phyloP scores from a whole-genome alignment of 1,140 invertebrate genomes.

The Calosoma granatense region DNA sequence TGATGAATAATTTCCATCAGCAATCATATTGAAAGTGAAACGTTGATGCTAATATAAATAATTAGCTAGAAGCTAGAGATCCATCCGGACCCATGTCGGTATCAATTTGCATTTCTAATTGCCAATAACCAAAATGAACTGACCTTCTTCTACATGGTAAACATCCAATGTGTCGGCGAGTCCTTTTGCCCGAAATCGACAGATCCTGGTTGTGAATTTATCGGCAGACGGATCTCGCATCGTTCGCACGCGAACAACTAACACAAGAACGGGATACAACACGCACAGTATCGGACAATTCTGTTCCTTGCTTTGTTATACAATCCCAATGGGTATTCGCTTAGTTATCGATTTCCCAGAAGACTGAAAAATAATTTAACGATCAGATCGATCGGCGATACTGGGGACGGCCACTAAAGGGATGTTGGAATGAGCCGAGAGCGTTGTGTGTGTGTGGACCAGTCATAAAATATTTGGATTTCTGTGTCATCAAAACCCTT shows the following conservation, averaged over 20 bases:
- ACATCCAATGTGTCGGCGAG: no score
- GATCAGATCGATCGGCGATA: background rate
- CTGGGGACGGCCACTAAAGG: background rate
- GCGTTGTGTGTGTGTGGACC: background rate
- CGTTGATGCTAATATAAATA: no score
- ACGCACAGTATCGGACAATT: background rate
- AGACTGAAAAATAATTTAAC: constrained; percentile 7
- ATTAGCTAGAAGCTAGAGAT: no score
- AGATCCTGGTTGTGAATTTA: background rate
- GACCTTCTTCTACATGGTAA: background rate
- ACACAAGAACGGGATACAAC: background rate
- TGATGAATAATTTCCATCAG: no score
- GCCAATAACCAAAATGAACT: background rate
- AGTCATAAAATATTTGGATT: background rate
- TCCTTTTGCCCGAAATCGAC: background rate
- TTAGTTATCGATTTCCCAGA: constrained; percentile 4
- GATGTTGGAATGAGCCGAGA: background rate
- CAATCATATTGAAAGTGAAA: no score
- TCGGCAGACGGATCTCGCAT: no score
- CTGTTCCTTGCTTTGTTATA: background rate
- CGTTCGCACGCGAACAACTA: no score
- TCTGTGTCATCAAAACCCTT: constrained; percentile 6
- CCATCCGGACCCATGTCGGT: background rate
- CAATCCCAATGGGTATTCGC: background rate
- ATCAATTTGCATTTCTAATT: background rate